Evolutionary conservation across 53 echinoderm and acorn worm species (phyloP).

Genomic region (Paracentrotus lividus): DNA sequence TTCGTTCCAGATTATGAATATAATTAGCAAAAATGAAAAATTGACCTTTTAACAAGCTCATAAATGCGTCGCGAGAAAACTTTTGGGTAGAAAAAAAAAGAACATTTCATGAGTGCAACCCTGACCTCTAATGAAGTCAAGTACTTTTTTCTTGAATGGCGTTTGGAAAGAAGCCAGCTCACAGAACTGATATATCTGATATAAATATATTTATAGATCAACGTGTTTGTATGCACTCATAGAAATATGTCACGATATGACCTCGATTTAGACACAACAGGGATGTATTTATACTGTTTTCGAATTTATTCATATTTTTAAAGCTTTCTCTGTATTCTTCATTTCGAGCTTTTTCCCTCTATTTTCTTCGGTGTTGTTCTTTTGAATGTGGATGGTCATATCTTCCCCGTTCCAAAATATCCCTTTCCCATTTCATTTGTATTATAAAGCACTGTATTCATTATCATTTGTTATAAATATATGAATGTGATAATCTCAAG

Average conservation of each 20-base stretch:
- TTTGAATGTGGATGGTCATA: no score
- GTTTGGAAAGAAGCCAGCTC: conserved; percentile 42
- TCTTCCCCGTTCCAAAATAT: no score
- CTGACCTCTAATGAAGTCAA: conserved; percentile 6
- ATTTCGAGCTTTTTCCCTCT: not conserved
- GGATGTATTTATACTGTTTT: not conserved
- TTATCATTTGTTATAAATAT: no score
- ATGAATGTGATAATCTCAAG: no score
- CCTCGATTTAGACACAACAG: not conserved
- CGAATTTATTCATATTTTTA: not conserved
- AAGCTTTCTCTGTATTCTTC: not conserved
- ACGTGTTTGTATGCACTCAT: not conserved
- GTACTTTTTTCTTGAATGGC: conserved; percentile 53
- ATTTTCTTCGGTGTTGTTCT: not conserved
- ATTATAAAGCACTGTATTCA: no score
- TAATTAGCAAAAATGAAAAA: no score
- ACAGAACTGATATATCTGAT: not conserved
- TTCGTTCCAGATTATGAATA: no score
- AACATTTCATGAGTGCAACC: not conserved
- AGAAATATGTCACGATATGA: conserved; percentile 1
- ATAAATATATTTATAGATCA: conserved; percentile 36
- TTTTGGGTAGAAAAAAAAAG: no score
- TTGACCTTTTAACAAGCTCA: no score
- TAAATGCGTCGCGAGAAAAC: no score
- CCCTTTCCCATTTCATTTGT: no score